A percentile compares a stretch with the other conserved stretches of the same genome.
These are phyloP conservation scores for Pogona vitticeps DNA, from an alignment of 2,113 vertebrate genomes.

Conservation along the genomic window DNA sequence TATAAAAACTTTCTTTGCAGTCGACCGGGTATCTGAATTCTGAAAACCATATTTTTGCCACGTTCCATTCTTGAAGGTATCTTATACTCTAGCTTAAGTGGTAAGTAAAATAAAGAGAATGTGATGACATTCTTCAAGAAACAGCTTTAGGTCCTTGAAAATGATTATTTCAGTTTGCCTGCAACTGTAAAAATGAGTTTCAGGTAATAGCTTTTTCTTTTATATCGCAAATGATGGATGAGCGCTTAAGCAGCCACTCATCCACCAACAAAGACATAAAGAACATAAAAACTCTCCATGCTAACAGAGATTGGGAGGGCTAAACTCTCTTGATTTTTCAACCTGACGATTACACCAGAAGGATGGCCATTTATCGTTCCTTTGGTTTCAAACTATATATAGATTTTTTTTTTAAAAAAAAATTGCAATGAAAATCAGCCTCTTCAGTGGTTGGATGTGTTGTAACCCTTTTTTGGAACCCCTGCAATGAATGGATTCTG, in stretches of 20 bases:
- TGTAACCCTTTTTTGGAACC: constrained; percentile 57
- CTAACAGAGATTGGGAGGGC: constrained; percentile 77
- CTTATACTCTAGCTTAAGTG: constrained; percentile 73
- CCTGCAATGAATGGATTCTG: constrained; percentile 31
- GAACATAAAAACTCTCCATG: constrained; percentile 77
- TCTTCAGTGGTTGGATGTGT: constrained; percentile 68
- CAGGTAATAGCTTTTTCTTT: constrained; percentile 83
- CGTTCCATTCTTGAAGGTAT: constrained; percentile 65
- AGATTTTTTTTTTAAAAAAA: too few relatives aligned
- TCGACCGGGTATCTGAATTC: constrained; percentile 49
- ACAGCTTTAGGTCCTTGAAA: constrained; percentile 83
- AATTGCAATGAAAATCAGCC: constrained; percentile 74
- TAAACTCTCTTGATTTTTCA: constrained; percentile 80
- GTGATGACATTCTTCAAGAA: constrained; percentile 82
- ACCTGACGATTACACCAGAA: constrained; percentile 74
- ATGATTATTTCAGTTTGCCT: constrained; percentile 81
- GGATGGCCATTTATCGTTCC: constrained; percentile 77
- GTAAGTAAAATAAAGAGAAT: constrained; percentile 80
- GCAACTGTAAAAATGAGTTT: constrained; percentile 82
- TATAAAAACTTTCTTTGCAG: constrained; percentile 46
- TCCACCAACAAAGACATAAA: constrained; percentile 78
- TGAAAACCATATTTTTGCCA: constrained; percentile 58
- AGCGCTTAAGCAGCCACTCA: constrained; percentile 80
- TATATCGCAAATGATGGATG: constrained; percentile 82
- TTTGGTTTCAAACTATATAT: constrained; percentile 73